Conservation (phyloP, 2,113 vertebrate species). For the Rafetus swinhoei region DNA sequence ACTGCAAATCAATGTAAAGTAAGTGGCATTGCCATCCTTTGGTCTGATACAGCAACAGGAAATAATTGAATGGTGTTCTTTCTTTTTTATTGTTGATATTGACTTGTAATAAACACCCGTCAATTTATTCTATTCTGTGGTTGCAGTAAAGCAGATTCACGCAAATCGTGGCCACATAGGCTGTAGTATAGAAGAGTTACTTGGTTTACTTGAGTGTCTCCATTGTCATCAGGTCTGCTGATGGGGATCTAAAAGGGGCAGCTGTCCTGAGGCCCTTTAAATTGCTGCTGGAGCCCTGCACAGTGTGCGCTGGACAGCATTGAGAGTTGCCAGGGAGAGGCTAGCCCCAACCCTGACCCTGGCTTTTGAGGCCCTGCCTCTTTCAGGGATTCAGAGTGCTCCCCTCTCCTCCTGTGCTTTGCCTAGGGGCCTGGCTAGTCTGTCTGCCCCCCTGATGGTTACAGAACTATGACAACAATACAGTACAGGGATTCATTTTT, state of each 20-base stretch:
- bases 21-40: neutral
- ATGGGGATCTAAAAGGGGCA: too few relatives aligned
- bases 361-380: too few relatives aligned
- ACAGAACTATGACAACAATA: neutral
- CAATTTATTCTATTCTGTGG: neutral
- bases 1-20: neutral
- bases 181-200: neutral
- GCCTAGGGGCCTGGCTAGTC: too few relatives aligned
- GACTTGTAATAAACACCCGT: neutral
- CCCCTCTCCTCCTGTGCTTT: too few relatives aligned
- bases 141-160: neutral
- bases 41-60: neutral
- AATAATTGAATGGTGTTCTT: neutral
- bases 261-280: too few relatives aligned
- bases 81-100: neutral
- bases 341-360: too few relatives aligned
- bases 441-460: neutral
- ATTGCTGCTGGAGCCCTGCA: too few relatives aligned
- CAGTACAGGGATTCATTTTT: too few relatives aligned
- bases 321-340: too few relatives aligned
- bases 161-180: neutral
- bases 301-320: too few relatives aligned
- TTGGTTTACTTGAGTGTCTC: accelerated
- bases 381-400: too few relatives aligned
- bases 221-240: neutral